Base-by-base conservation (phyloP, 92 coral and sea anemone genomes). In the Porites cylindrica region DNA sequence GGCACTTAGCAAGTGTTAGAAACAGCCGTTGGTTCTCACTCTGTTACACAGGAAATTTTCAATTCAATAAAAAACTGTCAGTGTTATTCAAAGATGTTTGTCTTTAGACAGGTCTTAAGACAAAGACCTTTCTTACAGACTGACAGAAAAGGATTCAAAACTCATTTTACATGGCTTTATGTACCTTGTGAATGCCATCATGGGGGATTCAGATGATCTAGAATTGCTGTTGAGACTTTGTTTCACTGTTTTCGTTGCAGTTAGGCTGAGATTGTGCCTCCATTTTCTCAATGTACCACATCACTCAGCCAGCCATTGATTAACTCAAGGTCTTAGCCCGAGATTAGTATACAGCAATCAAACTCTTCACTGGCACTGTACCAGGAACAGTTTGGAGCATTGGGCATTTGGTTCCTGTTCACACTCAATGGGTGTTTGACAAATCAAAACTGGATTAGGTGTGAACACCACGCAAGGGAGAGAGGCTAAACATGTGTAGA, bases 401-500 rank as follows among this genome's bases (percentile, higher is more conserved):
- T 88, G 96, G 89, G 26, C 90, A 88, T 66, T 76, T 88, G 14
- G 94, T 88, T 50, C 85, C 89, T 76, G 82, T 80, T 79, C 94
- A 88, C 77, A 56, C 85, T 0, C 65, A 80, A 74, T 81, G 88
- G 82, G 51, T 85, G 62, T 91, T 73, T 54, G 81, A 76, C 11
- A 94, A 82, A 72, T 91, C 79, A 29, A 29, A 29, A 29, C 32
- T 29, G 32, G 3, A 1, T 29, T 29, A 29, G 32, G 32, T 29
- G 32, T 29, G 32, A 29, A 29, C 69, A 87, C 93, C 18, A 93
- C 90, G 94, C 92, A 93, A 76, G 93, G 96, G 0, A n/a, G 96
- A 47, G 96, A 93, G 80, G 93, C 90, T 7, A 93, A 93, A 56
- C 93, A 90, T 79, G 90, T 83, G 1, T 92, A 90, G 20, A 90